A percentile compares a stretch with the other conserved stretches of the same genome.
phyloP scores from a whole-genome alignment of 2,113 vertebrate species.

The Emydocephalus ijimae region DNA sequence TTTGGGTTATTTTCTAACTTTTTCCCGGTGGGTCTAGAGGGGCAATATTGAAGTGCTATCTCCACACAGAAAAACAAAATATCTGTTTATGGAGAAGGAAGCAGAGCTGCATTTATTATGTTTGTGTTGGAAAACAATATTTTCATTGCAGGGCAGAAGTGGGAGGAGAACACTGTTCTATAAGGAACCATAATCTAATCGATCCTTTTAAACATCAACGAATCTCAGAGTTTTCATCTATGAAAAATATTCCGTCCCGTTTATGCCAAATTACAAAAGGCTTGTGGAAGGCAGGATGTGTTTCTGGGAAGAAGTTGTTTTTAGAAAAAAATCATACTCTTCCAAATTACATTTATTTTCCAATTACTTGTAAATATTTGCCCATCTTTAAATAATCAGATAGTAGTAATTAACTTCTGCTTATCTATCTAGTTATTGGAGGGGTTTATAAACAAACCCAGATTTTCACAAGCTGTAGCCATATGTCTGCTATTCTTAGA shows the following conservation, averaged over 20 bases:
- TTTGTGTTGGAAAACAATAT: neutral
- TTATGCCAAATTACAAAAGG: neutral
- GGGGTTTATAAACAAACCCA: neutral
- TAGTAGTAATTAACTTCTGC: neutral
- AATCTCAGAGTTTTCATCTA: neutral
- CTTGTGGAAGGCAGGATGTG: neutral
- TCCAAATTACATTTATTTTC: neutral
- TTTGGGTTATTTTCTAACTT: neutral
- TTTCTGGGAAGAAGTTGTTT: neutral
- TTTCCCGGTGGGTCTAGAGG: neutral
- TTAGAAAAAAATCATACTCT: neutral
- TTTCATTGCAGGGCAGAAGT: neutral
- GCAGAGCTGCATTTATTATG: neutral
- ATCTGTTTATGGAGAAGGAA: constrained; percentile 14
- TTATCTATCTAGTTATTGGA: neutral
- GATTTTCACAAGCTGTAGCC: neutral
- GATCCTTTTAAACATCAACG: neutral
- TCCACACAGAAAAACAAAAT: neutral
- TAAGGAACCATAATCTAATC: neutral
- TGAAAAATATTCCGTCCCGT: neutral
- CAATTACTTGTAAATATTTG: neutral
- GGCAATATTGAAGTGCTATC: neutral
- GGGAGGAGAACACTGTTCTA: neutral
- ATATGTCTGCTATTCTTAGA: neutral
- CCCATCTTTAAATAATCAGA: neutral